These are phyloP conservation scores for Pseudococcus jackbeardsleyi DNA, from an alignment of 2,888 invertebrate genomes.

Conservation along the genomic window DNA sequence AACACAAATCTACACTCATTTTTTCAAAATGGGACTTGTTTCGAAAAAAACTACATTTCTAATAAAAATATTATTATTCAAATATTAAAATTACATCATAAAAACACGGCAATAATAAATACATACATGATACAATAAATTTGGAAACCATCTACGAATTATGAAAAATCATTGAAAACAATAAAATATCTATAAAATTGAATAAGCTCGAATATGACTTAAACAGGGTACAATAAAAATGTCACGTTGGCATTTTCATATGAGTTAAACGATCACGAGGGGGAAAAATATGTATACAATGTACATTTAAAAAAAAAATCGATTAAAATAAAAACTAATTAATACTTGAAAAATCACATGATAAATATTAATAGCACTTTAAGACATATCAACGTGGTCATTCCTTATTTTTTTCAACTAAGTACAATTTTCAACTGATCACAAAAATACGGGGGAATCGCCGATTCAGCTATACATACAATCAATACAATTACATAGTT, in stretches of 20 bases:
- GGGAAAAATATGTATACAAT: not conserved
- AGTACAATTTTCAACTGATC: not conserved
- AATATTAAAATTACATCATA: conserved; percentile 36
- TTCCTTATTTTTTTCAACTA: not conserved
- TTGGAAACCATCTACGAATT: not conserved
- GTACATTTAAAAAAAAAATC: not conserved
- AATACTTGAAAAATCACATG: conserved; percentile 15
- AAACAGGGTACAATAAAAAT: not conserved
- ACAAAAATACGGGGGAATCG: not conserved
- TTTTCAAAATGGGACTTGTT: no score
- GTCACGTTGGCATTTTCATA: not conserved
- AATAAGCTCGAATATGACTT: conserved; percentile 41
- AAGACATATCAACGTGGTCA: not conserved
- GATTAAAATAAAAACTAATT: conserved; percentile 7
- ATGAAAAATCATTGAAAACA: conserved; percentile 14
- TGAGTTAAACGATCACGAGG: not conserved
- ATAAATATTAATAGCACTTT: conserved; percentile 11
- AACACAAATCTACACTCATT: no score
- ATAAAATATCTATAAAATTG: conserved; percentile 36
- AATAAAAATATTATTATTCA: conserved; percentile 30
- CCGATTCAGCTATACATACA: not conserved
- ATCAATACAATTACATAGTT: not conserved
- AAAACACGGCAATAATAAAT: conserved; percentile 33
- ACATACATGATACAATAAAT: conserved; percentile 25
- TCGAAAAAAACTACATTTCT: not conserved